These are phyloP conservation scores for Oscheius sp. DNA, from an alignment of 2,888 invertebrate genomes.

Conservation along the genomic window DNA sequence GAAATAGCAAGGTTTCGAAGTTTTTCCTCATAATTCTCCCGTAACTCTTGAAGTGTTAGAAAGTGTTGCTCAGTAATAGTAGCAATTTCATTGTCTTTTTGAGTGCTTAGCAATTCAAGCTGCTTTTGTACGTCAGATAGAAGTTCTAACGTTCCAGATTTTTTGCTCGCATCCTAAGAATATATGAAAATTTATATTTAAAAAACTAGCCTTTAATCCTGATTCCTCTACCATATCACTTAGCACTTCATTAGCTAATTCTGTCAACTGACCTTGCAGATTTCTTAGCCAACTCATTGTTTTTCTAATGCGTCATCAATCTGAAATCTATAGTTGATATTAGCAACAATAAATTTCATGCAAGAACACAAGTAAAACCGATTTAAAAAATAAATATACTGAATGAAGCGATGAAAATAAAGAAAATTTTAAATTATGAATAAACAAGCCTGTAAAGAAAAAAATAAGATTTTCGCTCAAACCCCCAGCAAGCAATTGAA, in stretches of 20 bases:
- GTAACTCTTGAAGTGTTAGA: slow-evolving; percentile 45
- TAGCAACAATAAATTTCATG: no score
- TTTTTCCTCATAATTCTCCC: slow-evolving; percentile 59
- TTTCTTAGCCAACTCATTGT: slow-evolving; percentile 34
- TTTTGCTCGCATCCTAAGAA: slow-evolving; percentile 56
- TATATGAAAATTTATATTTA: not conserved
- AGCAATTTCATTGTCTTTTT: slow-evolving; percentile 47
- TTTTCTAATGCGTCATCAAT: not conserved
- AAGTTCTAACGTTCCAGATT: slow-evolving; percentile 36
- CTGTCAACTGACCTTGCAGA: slow-evolving; percentile 58
- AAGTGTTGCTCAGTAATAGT: slow-evolving; percentile 43
- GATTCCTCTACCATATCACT: slow-evolving; percentile 61
- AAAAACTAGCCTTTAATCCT: slow-evolving; percentile 50
- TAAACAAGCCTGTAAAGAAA: no score
- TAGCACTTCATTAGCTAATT: slow-evolving; percentile 62
- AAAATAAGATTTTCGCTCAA: no score
- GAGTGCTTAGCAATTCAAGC: slow-evolving; percentile 35
- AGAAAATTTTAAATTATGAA: no score
- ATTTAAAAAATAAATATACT: no score
- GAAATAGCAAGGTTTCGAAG: slow-evolving; percentile 39
- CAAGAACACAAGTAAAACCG: no score
- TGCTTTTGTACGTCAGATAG: slow-evolving; percentile 29
- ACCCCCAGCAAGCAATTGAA: no score
- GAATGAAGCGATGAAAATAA: no score
- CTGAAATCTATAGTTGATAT: no score